phyloP scores from a whole-genome alignment of 2,797 vertebrate species.

The Scyliorhinus canicula region DNA sequence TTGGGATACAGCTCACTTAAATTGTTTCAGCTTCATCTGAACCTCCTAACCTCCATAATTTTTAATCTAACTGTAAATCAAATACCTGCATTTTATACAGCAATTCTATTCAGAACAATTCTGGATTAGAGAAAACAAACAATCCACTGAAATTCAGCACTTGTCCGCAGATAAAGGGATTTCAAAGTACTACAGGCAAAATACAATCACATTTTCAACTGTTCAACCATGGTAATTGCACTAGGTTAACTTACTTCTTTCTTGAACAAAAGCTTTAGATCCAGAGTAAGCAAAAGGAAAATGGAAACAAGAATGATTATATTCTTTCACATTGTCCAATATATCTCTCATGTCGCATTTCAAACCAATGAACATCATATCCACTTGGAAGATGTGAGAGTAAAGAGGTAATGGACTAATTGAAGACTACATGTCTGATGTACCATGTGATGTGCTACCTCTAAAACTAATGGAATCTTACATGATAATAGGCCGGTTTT shows the following conservation, averaged over 20 bases:
- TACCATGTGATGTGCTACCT: background rate
- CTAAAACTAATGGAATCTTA: background rate
- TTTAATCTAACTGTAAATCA: background rate
- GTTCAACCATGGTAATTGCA: background rate
- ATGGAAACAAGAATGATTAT: slow-evolving; percentile 4
- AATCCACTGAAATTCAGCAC: background rate
- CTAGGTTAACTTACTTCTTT: slow-evolving; percentile 28
- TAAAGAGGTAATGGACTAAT: background rate
- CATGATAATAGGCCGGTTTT: background rate
- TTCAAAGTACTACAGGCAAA: background rate
- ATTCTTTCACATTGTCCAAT: background rate
- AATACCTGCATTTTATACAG: background rate
- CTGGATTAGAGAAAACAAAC: background rate
- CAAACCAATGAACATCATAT: background rate
- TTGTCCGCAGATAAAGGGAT: background rate
- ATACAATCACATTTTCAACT: background rate
- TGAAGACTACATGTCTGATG: background rate
- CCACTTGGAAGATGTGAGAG: background rate
- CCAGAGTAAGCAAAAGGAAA: slow-evolving; percentile 33
- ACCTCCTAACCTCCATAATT: background rate
- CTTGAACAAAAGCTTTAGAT: slow-evolving; percentile 26
- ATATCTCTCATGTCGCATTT: background rate
- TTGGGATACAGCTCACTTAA: background rate
- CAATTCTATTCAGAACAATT: background rate
- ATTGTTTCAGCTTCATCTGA: background rate